Base-by-base conservation (phyloP, 2,888 invertebrate species). In the Euproctis similis region DNA sequence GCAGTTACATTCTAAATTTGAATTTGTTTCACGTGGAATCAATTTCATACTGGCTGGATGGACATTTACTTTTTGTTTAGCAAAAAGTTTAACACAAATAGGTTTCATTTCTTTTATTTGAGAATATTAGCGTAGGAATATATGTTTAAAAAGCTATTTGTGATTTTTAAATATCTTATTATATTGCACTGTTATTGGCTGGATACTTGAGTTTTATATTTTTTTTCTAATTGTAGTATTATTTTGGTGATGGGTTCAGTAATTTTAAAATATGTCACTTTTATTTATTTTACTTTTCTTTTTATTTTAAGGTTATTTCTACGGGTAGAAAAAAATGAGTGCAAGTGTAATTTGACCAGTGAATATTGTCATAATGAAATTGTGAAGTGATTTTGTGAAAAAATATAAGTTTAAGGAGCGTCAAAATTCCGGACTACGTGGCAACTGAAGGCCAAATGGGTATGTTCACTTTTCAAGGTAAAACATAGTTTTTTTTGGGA, bases 361-460 rank as follows among this genome's bases (percentile, higher is more conserved):
- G 54, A 33, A 13, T 23, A 12, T 22, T 36, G n/a, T n/a, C n/a
- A 31, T 35, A 20, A 33, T 39, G 30, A 32, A 43, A 56, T 63
- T 59, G 55, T 48, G 40, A 53, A 37, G 36, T 49, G 58, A 10
- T 61, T 59, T 56, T 45, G 49, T 56, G 59, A 64, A 57, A 53
- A n/a, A 41, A 35, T 46, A 12, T 45, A 56, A 57, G 58, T 53
- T 46, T 37, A 19, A 46, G 48, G 61, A 63, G 59, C 53, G 58
- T 14, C 48, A 72, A 46, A 47, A 78, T 77, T 76, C 78, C 80
- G 59, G 78, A 78, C 65, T 77, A 72, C 78, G 61, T 56, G 37
- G 51, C 66, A 28, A 48, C 59, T 26, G 75, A 75, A 54, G 74
- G 71, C 51, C 78, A 78, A 63, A 84, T 84, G 82, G 82, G 81